A percentile compares a stretch with the other conserved stretches of the same genome.
These are phyloP conservation scores for Bradypodion ventrale DNA, from an alignment of 2,797 vertebrate genomes.

Conservation along the genomic window DNA sequence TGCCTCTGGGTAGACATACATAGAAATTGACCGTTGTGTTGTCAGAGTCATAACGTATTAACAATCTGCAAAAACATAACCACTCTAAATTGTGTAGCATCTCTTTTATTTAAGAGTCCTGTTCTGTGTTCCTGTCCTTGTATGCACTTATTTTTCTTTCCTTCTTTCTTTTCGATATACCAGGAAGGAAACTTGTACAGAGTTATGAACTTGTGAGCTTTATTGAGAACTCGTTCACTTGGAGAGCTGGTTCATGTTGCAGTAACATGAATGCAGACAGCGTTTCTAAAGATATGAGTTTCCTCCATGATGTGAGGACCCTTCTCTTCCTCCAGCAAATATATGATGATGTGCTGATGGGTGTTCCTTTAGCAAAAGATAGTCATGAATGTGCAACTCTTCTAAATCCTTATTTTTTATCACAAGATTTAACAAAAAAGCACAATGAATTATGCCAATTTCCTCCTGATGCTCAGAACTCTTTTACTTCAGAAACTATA, in stretches of 20 bases:
- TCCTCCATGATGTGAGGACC: slow-evolving; percentile 51
- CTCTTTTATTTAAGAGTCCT: slow-evolving; percentile 18
- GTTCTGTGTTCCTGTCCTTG: slow-evolving; percentile 12
- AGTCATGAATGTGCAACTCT: slow-evolving; percentile 61
- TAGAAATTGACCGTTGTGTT: not conserved
- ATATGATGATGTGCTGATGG: slow-evolving; percentile 73
- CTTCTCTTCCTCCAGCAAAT: slow-evolving; percentile 66
- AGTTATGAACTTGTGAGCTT: not conserved
- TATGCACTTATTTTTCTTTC: slow-evolving; percentile 43
- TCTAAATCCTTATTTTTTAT: slow-evolving; percentile 53
- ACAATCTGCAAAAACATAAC: no score
- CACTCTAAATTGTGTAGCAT: not conserved
- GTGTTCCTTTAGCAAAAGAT: slow-evolving; percentile 62
- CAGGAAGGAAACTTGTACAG: slow-evolving; percentile 1
- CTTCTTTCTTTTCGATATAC: slow-evolving; percentile 46
- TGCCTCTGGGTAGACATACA: not conserved
- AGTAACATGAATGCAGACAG: not conserved
- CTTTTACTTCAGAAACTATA: fast-evolving
- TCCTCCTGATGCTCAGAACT: not conserved
- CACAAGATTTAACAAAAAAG: slow-evolving; percentile 16
- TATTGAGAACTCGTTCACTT: not conserved
- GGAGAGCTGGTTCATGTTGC: not conserved
- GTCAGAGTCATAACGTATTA: no score
- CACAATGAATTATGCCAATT: slow-evolving; percentile 1
- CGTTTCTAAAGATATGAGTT: not conserved